Evolutionary conservation across 2,113 vertebrate genomes (phyloP).

Genomic region (Uria aalge): DNA sequence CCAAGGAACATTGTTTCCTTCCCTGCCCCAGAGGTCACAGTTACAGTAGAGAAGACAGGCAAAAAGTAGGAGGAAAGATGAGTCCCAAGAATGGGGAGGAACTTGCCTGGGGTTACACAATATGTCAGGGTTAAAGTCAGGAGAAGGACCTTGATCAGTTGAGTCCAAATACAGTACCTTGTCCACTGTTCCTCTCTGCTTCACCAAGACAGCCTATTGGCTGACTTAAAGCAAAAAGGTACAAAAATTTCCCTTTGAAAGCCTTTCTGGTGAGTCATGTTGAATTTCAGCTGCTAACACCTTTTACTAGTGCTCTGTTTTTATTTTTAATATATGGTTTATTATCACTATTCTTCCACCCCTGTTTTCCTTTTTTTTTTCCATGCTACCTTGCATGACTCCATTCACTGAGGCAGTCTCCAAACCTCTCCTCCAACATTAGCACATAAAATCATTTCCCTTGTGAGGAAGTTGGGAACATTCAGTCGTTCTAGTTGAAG

Average conservation of each 20-base stretch:
- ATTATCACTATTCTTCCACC: not conserved
- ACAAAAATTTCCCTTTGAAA: not conserved
- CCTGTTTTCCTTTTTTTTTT: not conserved
- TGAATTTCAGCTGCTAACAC: not conserved
- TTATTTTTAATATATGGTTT: not conserved
- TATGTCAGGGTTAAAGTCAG: rapidly evolving
- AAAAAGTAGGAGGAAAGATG: not conserved
- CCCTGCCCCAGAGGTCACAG: not conserved
- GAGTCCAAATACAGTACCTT: not conserved
- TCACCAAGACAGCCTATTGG: not conserved
- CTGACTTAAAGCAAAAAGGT: not conserved
- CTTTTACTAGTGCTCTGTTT: not conserved
- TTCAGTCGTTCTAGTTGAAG: not conserved
- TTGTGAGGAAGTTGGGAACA: not conserved
- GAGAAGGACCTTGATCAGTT: not conserved
- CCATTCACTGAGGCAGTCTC: not conserved
- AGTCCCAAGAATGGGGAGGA: not conserved
- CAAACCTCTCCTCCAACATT: not conserved
- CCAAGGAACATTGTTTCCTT: not conserved
- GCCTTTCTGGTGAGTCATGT: not conserved
- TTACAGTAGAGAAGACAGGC: not conserved
- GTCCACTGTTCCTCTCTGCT: not conserved
- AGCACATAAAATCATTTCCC: not conserved
- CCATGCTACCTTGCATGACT: not conserved
- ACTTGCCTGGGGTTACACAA: not conserved